Evolutionary conservation across 2,888 invertebrate genomes (phyloP).

Genomic region (Cecidostiba fungosa): DNA sequence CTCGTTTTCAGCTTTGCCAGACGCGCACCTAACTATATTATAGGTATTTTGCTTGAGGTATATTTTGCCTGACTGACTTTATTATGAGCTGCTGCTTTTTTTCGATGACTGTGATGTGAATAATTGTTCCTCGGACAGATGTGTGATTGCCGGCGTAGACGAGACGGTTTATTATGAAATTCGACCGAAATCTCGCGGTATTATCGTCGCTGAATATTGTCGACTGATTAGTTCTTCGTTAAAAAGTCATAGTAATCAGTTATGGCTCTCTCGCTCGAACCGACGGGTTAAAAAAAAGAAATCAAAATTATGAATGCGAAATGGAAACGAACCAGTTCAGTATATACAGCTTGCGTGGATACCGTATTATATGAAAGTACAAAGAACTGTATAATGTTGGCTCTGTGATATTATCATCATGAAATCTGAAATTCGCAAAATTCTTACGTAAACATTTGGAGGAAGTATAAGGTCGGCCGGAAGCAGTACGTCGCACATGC

Average conservation of each 20-base stretch:
- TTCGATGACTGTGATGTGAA: background rate
- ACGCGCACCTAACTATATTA: background rate
- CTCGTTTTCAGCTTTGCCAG: background rate
- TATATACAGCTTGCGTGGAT: no score
- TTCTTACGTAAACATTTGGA: conserved; percentile 51
- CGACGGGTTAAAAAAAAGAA: no score
- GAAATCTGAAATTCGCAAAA: background rate
- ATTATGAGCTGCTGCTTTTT: background rate
- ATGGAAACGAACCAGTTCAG: no score
- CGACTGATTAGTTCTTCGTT: no score
- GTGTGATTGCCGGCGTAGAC: background rate
- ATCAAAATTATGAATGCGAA: no score
- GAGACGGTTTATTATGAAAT: background rate
- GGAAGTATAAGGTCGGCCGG: conserved; percentile 73
- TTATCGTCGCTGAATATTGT: background rate
- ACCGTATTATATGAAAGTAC: no score
- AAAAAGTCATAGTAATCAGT: no score
- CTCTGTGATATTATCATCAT: background rate
- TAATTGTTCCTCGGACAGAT: background rate
- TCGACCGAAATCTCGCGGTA: background rate
- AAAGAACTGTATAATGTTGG: no score
- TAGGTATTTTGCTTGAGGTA: background rate
- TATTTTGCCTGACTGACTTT: background rate
- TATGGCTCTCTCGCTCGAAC: no score
- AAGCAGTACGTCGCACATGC: conserved; percentile 73